These are phyloP conservation scores for Merluccius polli DNA, from an alignment of 2,797 vertebrate genomes.

Conservation along the genomic window DNA sequence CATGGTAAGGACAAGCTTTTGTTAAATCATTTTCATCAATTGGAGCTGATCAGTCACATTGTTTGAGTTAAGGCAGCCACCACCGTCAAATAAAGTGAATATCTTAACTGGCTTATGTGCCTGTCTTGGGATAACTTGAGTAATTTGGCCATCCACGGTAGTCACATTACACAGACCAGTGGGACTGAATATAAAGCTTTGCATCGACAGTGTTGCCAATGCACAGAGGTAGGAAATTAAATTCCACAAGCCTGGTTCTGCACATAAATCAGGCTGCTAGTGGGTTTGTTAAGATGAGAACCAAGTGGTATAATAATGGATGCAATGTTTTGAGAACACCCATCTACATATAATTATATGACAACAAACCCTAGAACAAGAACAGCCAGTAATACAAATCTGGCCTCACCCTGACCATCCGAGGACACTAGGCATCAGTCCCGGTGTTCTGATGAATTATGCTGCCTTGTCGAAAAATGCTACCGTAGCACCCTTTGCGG, in stretches of 20 bases:
- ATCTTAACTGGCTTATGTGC: neutral
- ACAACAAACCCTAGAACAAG: neutral
- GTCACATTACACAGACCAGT: neutral
- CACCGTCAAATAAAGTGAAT: neutral
- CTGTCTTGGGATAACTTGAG: neutral
- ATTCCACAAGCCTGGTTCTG: neutral
- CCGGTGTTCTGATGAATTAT: no score
- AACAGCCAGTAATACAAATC: neutral
- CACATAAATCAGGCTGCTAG: neutral
- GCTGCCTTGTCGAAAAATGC: no score
- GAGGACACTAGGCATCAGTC: neutral
- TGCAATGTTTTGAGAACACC: neutral
- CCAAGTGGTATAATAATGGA: neutral
- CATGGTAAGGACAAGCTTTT: no score
- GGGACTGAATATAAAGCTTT: neutral
- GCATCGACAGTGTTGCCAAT: neutral
- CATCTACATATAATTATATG: neutral
- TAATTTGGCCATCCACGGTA: neutral
- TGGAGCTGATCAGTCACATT: neutral
- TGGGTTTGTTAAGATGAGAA: neutral
- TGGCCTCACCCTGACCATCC: neutral
- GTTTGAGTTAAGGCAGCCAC: neutral
- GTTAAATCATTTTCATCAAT: neutral
- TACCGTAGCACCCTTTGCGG: no score
- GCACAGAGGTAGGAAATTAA: no score